Percentiles rank a stretch among this genome's conserved stretches.
These are phyloP conservation scores for Heteromyza rotundicornis DNA, from an alignment of 2,888 invertebrate species.

Conservation along the genomic window DNA sequence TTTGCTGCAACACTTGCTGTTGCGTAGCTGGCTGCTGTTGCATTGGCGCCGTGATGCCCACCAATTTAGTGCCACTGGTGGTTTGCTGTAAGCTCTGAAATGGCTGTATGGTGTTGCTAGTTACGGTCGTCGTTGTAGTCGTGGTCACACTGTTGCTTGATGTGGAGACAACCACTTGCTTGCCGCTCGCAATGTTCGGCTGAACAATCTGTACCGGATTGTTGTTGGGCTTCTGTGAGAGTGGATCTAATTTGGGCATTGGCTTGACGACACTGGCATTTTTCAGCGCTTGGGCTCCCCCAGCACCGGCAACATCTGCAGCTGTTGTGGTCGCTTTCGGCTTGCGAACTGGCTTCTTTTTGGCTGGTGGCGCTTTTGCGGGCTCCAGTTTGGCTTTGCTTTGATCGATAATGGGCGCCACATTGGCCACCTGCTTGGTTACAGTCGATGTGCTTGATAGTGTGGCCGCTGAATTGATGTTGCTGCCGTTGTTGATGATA, in stretches of 20 bases:
- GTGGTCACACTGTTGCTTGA: slow-evolving; percentile 39
- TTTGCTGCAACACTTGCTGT: neutral
- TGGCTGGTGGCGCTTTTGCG: slow-evolving; percentile 39
- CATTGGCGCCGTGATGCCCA: slow-evolving; percentile 62
- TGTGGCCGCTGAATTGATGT: slow-evolving; percentile 28
- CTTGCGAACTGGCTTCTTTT: slow-evolving; percentile 56
- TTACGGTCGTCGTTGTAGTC: slow-evolving; percentile 42
- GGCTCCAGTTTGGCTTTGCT: slow-evolving; percentile 57
- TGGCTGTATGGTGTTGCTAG: slow-evolving; percentile 56
- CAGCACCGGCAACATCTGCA: slow-evolving; percentile 40
- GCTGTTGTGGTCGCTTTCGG: slow-evolving; percentile 51
- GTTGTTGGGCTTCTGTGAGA: slow-evolving; percentile 58
- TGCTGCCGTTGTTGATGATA: slow-evolving; percentile 34
- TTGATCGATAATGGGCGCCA: slow-evolving; percentile 62
- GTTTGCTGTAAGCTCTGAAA: slow-evolving; percentile 52
- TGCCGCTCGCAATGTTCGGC: slow-evolving; percentile 58
- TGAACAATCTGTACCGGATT: slow-evolving; percentile 62
- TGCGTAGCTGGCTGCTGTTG: slow-evolving; percentile 50
- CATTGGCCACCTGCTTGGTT: slow-evolving; percentile 61
- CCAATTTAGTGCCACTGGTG: slow-evolving; percentile 56
- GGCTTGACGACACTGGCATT: slow-evolving; percentile 60
- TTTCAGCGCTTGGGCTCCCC: slow-evolving; percentile 38
- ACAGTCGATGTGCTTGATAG: slow-evolving; percentile 40
- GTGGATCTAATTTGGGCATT: slow-evolving; percentile 59
- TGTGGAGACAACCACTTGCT: slow-evolving; percentile 46